phyloP scores from a whole-genome alignment of 1,140 invertebrate genomes.

The Drosophila truncata region DNA sequence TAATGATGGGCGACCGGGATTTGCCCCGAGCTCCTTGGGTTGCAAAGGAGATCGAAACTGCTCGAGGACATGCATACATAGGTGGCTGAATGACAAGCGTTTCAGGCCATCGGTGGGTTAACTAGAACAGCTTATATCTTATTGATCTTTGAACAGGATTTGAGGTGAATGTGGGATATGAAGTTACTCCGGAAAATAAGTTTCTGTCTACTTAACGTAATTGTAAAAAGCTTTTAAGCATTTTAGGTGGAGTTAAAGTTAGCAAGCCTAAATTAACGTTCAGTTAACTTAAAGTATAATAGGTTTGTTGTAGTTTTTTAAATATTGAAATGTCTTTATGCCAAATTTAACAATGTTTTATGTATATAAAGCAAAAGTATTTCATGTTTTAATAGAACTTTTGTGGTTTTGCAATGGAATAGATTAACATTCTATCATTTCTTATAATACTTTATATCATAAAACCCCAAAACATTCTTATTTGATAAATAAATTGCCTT shows the following conservation, averaged over 20 bases:
- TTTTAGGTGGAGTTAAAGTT: neutral
- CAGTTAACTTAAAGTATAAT: neutral
- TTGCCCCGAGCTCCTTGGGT: neutral
- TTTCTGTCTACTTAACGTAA: neutral
- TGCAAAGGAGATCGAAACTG: neutral
- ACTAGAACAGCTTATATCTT: neutral
- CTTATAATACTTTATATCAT: neutral
- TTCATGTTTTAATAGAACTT: no score
- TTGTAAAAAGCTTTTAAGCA: neutral
- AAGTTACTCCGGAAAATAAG: neutral
- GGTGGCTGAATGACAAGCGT: neutral
- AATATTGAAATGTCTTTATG: no score
- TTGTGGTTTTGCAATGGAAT: no score
- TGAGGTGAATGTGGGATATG: neutral
- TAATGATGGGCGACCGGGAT: constrained; percentile 14
- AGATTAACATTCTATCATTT: no score
- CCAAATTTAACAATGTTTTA: no score
- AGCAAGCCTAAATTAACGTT: neutral
- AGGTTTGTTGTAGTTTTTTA: neutral
- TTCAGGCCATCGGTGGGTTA: neutral
- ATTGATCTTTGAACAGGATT: neutral
- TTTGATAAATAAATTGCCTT: neutral
- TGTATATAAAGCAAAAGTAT: no score
- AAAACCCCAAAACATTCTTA: neutral
- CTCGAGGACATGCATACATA: neutral